Percentiles rank a stretch among this genome's conserved stretches.
Conservation (phyloP, 2,888 invertebrate species). For the Pilophorus perplexus region DNA sequence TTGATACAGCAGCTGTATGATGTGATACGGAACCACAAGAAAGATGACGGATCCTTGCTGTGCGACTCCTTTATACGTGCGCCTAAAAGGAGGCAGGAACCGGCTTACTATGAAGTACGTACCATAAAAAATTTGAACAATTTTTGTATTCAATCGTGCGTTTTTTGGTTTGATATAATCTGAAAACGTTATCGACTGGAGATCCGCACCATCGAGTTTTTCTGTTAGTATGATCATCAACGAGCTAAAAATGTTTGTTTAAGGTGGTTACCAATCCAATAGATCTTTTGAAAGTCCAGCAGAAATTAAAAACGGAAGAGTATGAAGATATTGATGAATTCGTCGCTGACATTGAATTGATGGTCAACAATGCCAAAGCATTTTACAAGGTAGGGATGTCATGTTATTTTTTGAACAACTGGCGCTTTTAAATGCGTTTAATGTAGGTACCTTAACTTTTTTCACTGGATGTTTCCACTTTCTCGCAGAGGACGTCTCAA, state of each 20-base stretch:
- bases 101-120: conserved; percentile 74
- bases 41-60: conserved; percentile 83
- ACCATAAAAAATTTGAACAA: too few species aligned
- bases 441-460: background rate
- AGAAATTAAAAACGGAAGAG: conserved; percentile 94
- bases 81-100: conserved; percentile 89
- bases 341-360: conserved; percentile 81
- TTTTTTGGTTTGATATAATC: too few species aligned
- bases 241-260: too few species aligned
- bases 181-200: too few species aligned
- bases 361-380: conserved; percentile 91
- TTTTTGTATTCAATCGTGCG: too few species aligned
- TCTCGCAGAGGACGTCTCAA: conserved; percentile 64
- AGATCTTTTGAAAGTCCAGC: conserved; percentile 90
- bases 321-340: conserved; percentile 92
- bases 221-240: too few species aligned
- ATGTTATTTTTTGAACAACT: background rate
- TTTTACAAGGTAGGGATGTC: conserved; percentile 72
- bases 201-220: too few species aligned
- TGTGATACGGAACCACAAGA: conserved; percentile 82
- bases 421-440: background rate
- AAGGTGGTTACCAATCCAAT: conserved; percentile 90
- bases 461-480: too few species aligned
- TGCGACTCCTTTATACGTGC: conserved; percentile 94
- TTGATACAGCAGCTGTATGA: conserved; percentile 91